Evolutionary conservation across 2,888 invertebrate genomes (phyloP), one percentile per base, ranked within the genome.

Genomic region (Caenorhabditis becei): DNA sequence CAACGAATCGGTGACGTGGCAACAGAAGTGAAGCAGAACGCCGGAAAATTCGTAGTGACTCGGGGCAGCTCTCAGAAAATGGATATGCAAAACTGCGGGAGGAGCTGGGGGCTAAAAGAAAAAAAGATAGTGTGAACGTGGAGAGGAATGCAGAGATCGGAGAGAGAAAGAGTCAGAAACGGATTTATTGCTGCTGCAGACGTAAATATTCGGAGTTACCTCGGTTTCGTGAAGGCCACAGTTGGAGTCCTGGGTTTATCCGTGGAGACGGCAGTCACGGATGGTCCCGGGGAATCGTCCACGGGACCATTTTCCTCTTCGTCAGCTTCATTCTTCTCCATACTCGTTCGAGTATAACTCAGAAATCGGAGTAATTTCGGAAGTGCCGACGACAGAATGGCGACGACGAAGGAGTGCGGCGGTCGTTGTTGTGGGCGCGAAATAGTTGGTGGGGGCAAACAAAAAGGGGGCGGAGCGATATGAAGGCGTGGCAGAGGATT

Each of bases 361-460:
- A 75, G 74, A 65, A 74, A 74, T 74, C 65, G 49, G 74, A 75
- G 75, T 47, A 75, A 61, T 66, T 61, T 61, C 75, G 75, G 66
- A 75, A 75, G 59, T 23, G 54, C 32, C 61, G 67, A 67, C 53
- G 67, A 61, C 67, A 75, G 66, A 51, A 61, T 58, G 41, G 62
- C 44, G 24, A 44, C 41, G 10, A 4, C 11, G 32, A 18, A 51
- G 32, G 11, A 35, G 51, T 1, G 47, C 16, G 37, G 28, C 37
- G 11, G 16, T 41, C 10, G 41, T 41, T 5, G 7, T 14, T 47
- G 47, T 4, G 18, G 47, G 18, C 47, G 23, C 1, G 35, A 24
- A n/a, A 24, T 10, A n/a, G 11, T 28, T 1, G 16, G 56, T 37
- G 24, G 16, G 54, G 54, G 67, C 28, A 44, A 54, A 54, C 24